Percentiles rank a stretch among this genome's conserved stretches.
phyloP scores from a whole-genome alignment of 1,140 invertebrate genomes.

The Aphelenchoides fujianensis region DNA sequence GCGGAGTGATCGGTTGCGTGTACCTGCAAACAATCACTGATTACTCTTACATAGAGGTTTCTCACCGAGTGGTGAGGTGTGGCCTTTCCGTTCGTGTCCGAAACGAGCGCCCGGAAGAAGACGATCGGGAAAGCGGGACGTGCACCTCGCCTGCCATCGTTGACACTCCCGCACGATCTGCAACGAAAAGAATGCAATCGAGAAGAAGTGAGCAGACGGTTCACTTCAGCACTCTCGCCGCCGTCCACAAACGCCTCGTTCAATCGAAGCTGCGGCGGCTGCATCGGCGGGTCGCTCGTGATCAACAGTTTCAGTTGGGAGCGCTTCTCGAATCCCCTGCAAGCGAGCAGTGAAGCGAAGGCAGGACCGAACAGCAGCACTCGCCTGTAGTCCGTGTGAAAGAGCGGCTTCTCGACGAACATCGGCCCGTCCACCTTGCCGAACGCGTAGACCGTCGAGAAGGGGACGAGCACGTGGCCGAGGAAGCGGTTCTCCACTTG shows the following conservation, averaged over 20 bases:
- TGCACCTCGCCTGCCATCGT: slow-evolving; percentile 15
- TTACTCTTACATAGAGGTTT: background rate
- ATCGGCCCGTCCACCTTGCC: slow-evolving; percentile 45
- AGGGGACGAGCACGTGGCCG: slow-evolving; percentile 32
- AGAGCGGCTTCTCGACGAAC: slow-evolving; percentile 30
- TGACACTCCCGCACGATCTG: slow-evolving; percentile 4
- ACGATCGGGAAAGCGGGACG: slow-evolving; percentile 27
- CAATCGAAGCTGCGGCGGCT: slow-evolving; percentile 17
- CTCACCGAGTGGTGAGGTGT: background rate
- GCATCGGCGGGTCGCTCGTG: slow-evolving; percentile 38
- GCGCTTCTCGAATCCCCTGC: slow-evolving; percentile 13
- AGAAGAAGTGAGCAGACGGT: background rate
- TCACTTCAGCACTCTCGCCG: slow-evolving; percentile 17
- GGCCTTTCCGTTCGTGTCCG: slow-evolving; percentile 35
- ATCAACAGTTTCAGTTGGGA: slow-evolving; percentile 38
- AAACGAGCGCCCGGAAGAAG: slow-evolving; percentile 22
- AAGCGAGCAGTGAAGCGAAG: slow-evolving; percentile 22
- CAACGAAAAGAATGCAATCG: background rate
- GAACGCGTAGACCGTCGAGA: slow-evolving; percentile 33
- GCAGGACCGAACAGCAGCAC: background rate
- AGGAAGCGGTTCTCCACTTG: slow-evolving; percentile 36
- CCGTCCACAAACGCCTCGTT: slow-evolving; percentile 26
- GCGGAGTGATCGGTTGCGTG: slow-evolving; percentile 5
- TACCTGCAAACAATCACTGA: slow-evolving; percentile 31
- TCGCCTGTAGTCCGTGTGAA: slow-evolving; percentile 45